Evolutionary conservation across 2,797 vertebrate genomes (phyloP), one percentile per base, ranked within the genome.

Genomic region (Amazonetta brasiliensis): DNA sequence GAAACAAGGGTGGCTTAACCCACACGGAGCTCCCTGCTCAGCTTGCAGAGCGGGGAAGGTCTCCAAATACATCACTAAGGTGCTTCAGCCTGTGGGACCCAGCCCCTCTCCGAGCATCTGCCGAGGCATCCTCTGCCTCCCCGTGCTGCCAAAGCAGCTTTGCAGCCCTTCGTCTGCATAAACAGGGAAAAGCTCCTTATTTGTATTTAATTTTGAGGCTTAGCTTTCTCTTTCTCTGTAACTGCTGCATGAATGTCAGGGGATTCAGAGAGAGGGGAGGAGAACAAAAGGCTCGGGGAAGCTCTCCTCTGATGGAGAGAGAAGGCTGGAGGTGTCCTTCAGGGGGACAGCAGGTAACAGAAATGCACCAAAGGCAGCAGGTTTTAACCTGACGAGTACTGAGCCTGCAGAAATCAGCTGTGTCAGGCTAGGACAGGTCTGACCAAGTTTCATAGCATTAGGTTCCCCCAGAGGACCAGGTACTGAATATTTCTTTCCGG

Each of bases 181-280:
- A 31, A 43, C 44, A 23, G 15, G 1, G 44, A 37, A 94, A 96
- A 96, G 59, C 96, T 96, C 91, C 91, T 96, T 94, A 95, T 87
- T 89, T n/a, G 44, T 66, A 12, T 64, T 90, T 90, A 25, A 94
- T 95, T 93, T 78, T 12, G 66, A 84, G 75, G 93, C 75, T 97
- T 92, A 91, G 66, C 83, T 73, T 79, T 23, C 74, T 58, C 66
- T 82, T 28, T 50, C 71, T 77, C 86, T 18, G 33, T 2, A 43
- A 35, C 6, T 0, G 48, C 18, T 8, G 44, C 14, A 6, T 0
- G n/a, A 11, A 55, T 0, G 22, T 31, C 87, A 80, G 52, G 11
- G 68, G 30, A 85, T 44, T 28, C 58, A 12, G 56, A 9, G 58
- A 37, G 58, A 37, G 86, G 75, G n/a, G 4, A 59, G 77, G 75